These are phyloP conservation scores for Zosterops pallidus DNA, from an alignment of 2,113 vertebrate genomes.

Conservation along the genomic window DNA sequence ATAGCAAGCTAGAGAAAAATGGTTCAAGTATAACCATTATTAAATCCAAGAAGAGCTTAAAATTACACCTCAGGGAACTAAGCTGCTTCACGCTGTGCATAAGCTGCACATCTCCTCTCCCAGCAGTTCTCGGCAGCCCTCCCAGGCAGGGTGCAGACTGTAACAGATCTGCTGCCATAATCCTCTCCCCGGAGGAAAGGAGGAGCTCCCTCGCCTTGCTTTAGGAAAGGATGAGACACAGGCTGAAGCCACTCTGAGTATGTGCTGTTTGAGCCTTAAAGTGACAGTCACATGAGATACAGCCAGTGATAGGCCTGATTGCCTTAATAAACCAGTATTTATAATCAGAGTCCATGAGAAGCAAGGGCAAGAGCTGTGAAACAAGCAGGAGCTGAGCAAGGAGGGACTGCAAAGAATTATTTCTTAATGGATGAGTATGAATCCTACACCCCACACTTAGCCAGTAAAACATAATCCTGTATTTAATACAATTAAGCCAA, in stretches of 20 bases:
- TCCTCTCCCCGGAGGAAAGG: not conserved
- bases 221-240: not conserved
- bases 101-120: not conserved
- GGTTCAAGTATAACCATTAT: not conserved
- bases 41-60: not conserved
- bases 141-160: not conserved
- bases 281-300: not conserved
- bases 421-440: not conserved
- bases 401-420: not conserved
- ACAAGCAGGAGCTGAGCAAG: not conserved
- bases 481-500: slow-evolving; percentile 19
- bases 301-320: not conserved
- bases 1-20: not conserved
- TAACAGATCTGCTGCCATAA: not conserved
- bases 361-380: not conserved
- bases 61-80: not conserved
- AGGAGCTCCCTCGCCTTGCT: not conserved
- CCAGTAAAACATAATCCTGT: not conserved
- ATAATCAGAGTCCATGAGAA: not conserved
- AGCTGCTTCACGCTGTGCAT: not conserved
- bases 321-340: not conserved
- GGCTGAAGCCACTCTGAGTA: not conserved
- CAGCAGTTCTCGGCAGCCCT: not conserved
- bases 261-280: not conserved
- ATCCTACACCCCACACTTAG: not conserved